Conservation (phyloP, 2,797 vertebrate genomes). For the Pangasius sanitwongsei region DNA sequence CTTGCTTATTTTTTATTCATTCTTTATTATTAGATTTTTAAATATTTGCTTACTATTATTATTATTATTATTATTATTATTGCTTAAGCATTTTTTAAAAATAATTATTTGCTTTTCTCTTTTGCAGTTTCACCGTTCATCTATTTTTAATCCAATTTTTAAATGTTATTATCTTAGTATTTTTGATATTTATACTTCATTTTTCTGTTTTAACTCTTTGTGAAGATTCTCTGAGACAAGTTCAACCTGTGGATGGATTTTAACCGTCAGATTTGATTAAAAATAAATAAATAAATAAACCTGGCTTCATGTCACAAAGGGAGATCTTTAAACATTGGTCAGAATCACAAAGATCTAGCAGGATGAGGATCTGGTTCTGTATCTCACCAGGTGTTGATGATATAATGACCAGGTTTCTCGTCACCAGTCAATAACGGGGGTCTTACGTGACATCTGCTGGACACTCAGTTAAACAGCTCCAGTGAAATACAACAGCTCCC, state of each 20-base stretch:
- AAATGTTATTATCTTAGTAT: not conserved
- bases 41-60: no score
- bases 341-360: not conserved
- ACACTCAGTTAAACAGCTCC: not conserved
- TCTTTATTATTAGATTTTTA: no score
- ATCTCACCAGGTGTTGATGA: not conserved
- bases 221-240: not conserved
- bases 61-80: no score
- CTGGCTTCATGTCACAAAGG: not conserved
- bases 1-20: no score
- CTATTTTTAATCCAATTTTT: no score
- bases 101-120: no score
- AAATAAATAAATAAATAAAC: not conserved
- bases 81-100: no score
- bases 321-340: not conserved
- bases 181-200: not conserved
- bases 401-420: not conserved
- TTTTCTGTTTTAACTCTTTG: not conserved
- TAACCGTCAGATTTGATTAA: not conserved
- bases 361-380: not conserved
- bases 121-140: no score
- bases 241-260: not conserved
- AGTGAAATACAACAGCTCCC: not conserved
- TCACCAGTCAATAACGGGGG: not conserved
- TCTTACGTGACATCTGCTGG: not conserved